Evolutionary conservation across 1,140 invertebrate genomes (phyloP).

Genomic region (Trichoplusia ni): DNA sequence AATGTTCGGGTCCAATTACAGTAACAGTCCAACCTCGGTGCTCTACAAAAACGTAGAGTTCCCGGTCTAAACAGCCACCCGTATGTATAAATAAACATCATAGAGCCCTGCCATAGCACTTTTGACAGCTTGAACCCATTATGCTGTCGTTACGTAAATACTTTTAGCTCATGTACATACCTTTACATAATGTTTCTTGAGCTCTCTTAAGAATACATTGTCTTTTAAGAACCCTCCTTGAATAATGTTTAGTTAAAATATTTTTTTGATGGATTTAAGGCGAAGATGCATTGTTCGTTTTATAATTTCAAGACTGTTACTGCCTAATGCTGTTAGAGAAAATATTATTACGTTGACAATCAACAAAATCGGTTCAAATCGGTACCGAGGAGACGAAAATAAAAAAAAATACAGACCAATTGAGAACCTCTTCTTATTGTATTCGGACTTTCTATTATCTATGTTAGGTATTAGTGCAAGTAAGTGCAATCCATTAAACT

Average conservation of each 20-base stretch:
- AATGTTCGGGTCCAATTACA: too few relatives aligned
- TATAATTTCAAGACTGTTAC: not conserved
- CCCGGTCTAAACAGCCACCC: not conserved
- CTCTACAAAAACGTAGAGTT: not conserved
- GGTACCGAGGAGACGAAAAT: too few relatives aligned
- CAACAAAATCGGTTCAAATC: too few relatives aligned
- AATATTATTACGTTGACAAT: too few relatives aligned
- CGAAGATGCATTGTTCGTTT: not conserved
- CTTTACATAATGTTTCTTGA: conserved; percentile 38
- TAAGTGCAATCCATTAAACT: too few relatives aligned
- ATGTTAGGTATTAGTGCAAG: too few relatives aligned
- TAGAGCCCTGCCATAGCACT: conserved; percentile 40
- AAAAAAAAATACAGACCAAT: too few relatives aligned
- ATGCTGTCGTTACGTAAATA: conserved; percentile 61
- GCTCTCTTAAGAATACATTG: conserved; percentile 26
- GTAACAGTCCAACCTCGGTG: not conserved
- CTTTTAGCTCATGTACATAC: conserved; percentile 49
- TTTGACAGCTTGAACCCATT: conserved; percentile 56
- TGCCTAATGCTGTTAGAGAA: too few relatives aligned
- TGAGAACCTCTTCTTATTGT: too few relatives aligned
- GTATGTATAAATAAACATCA: conserved; percentile 38
- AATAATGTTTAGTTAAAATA: not conserved
- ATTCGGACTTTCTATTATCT: too few relatives aligned
- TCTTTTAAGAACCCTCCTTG: conserved; percentile 6
- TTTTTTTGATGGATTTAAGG: not conserved